Conservation (phyloP, 1,140 invertebrate species). For the Diploscapter pachys region DNA sequence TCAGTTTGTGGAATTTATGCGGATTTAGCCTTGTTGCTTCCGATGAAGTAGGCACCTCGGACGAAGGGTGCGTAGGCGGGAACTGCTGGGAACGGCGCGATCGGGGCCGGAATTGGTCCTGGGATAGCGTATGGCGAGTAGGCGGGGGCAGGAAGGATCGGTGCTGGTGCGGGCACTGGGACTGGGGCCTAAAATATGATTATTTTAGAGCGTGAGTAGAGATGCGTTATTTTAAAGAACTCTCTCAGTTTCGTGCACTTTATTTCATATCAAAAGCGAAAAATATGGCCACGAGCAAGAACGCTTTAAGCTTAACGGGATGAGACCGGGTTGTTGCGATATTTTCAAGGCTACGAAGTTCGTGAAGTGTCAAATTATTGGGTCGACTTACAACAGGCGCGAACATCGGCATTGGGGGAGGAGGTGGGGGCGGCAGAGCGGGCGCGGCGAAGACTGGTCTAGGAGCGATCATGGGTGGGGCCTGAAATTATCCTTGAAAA, state of each 20-base stretch:
- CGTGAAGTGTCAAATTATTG: too few relatives aligned
- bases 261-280: too few relatives aligned
- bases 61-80: conserved; percentile 42
- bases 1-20: neutral
- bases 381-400: neutral
- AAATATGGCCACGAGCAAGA: conserved; percentile 1
- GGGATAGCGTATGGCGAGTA: conserved; percentile 11
- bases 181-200: conserved; percentile 3
- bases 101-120: conserved; percentile 17
- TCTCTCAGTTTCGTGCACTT: too few relatives aligned
- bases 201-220: too few relatives aligned
- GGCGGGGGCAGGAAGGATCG: conserved; percentile 25
- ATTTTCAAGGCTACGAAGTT: too few relatives aligned
- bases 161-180: conserved; percentile 27
- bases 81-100: conserved; percentile 11
- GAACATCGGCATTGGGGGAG: conserved; percentile 12
- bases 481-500: neutral
- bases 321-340: neutral
- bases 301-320: conserved; percentile 1
- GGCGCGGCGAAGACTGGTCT: conserved; percentile 29
- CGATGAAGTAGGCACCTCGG: conserved; percentile 35
- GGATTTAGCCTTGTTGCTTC: conserved; percentile 37
- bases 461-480: neutral
- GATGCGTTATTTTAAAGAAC: too few relatives aligned
- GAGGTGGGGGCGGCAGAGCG: conserved; percentile 7